Evolutionary conservation across 2,113 vertebrate genomes (phyloP), one percentile per base, ranked within the genome.

Genomic region (Sterna hirundo): DNA sequence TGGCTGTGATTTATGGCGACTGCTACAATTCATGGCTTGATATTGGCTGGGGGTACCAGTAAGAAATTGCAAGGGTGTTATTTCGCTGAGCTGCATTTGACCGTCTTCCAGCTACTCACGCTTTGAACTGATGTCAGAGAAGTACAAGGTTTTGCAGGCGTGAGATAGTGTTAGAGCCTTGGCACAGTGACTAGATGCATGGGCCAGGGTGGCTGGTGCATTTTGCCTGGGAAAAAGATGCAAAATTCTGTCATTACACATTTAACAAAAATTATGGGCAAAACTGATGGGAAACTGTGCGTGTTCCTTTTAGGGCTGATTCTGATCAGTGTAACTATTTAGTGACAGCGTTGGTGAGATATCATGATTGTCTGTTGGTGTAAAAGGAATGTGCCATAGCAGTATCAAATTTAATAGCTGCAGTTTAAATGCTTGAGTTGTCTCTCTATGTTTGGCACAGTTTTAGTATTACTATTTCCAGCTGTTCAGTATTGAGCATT

Each of bases 371-470:
- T 58, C 36, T 83, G 15, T 34, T 75, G 80, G 46, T 34, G 32
- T 84, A n/a, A 49, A 85, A 81, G 26, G 40, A 85, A 46, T 87
- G 47, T 96, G 77, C 84, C 44, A 60, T 80, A 29, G 11, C 0
- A 1, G 57, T 62, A 57, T 46, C 29, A 70, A 60, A 66, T 88
- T 29, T 77, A 90, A 88, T 95, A 80, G 71, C 26, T 96, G 64
- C 49, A 78, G 55, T 80, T 96, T 87, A 90, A 95, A 88, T 62
- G 75, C 85, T 94, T 74, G 84, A 90, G 54, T 93, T 86, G 64
- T 62, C 38, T 83, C 38, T 89, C 18, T 84, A 6, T 66, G 42
- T 74, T 95, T 96, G 88, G 88, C 90, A 90, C 75, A 74, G 85
- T 69, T 92, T 66, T 71, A 71, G 38, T 64, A 58, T 85, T 89